Percentiles rank a stretch among this genome's conserved stretches.
These are phyloP conservation scores for Nycticorax nycticorax DNA, from an alignment of 2,113 vertebrate genomes.

Conservation along the genomic window DNA sequence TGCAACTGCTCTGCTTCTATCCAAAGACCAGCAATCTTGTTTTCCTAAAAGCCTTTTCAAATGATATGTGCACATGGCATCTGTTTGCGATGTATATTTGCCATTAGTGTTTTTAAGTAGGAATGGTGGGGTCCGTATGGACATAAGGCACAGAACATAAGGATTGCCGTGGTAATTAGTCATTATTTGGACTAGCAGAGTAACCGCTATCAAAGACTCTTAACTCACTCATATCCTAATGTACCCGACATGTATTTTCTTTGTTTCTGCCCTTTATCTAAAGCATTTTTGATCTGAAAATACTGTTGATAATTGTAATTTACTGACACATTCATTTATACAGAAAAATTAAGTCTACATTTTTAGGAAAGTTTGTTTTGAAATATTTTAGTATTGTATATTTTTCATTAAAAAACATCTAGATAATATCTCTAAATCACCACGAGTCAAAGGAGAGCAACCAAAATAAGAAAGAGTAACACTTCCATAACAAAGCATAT, in stretches of 20 bases:
- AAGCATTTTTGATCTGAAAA: conserved; percentile 32
- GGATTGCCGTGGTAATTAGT: conserved; percentile 60
- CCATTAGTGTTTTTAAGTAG: conserved; percentile 55
- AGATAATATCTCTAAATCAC: neutral
- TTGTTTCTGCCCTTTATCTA: conserved; percentile 2
- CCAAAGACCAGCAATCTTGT: conserved; percentile 28
- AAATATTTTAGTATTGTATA: neutral
- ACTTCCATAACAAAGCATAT: neutral
- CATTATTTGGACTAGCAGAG: conserved; percentile 66
- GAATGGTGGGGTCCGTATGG: conserved; percentile 49
- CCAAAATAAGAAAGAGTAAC: neutral
- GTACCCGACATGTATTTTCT: neutral
- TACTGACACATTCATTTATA: neutral
- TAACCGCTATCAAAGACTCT: conserved; percentile 49
- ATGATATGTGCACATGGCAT: conserved; percentile 55
- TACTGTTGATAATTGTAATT: neutral
- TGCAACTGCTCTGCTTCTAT: conserved; percentile 4
- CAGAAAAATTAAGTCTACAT: neutral
- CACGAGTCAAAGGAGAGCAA: neutral
- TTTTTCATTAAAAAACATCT: neutral
- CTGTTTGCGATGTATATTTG: conserved; percentile 67
- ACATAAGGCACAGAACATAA: conserved; percentile 51
- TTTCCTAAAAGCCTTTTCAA: conserved; percentile 54
- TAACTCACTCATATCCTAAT: conserved; percentile 30
- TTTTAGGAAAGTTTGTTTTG: neutral